Percentiles rank a stretch among this genome's conserved stretches.
phyloP scores from a whole-genome alignment of 1,140 invertebrate species.

The Colletes gigas region DNA sequence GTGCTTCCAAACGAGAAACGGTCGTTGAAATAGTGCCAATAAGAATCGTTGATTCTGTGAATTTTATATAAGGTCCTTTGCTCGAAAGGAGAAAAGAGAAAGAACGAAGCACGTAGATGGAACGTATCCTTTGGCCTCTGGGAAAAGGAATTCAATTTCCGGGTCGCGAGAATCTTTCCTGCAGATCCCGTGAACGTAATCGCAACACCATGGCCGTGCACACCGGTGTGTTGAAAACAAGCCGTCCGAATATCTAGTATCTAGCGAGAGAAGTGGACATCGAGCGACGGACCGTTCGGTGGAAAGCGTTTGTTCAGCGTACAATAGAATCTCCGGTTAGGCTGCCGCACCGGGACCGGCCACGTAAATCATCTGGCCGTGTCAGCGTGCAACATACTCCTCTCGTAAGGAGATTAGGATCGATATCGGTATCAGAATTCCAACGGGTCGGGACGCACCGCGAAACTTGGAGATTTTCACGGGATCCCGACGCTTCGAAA shows the following conservation, averaged over 20 bases:
- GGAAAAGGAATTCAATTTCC: neutral
- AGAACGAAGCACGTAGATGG: neutral
- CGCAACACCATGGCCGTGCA: neutral
- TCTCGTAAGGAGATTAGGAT: slow-evolving; percentile 40
- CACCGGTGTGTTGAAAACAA: slow-evolving; percentile 19
- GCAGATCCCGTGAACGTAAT: slow-evolving; percentile 32
- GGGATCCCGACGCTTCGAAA: no score
- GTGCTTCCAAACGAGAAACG: no score
- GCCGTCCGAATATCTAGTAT: slow-evolving; percentile 27
- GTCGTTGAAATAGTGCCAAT: no score
- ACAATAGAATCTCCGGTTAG: slow-evolving; percentile 42
- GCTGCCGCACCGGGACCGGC: slow-evolving; percentile 2
- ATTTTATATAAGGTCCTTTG: neutral
- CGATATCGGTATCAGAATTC: slow-evolving; percentile 39
- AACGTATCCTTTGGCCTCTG: neutral
- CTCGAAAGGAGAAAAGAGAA: neutral
- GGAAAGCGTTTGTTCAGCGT: slow-evolving; percentile 42
- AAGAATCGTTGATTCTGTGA: no score
- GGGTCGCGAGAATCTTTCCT: neutral
- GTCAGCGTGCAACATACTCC: slow-evolving; percentile 30
- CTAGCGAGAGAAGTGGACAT: slow-evolving; percentile 28
- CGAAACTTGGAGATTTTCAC: neutral
- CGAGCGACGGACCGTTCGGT: slow-evolving; percentile 16
- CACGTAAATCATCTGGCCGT: slow-evolving; percentile 42
- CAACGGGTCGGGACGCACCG: neutral